Evolutionary conservation across 2,113 vertebrate species (phyloP).

Genomic region (Scatophagus argus): DNA sequence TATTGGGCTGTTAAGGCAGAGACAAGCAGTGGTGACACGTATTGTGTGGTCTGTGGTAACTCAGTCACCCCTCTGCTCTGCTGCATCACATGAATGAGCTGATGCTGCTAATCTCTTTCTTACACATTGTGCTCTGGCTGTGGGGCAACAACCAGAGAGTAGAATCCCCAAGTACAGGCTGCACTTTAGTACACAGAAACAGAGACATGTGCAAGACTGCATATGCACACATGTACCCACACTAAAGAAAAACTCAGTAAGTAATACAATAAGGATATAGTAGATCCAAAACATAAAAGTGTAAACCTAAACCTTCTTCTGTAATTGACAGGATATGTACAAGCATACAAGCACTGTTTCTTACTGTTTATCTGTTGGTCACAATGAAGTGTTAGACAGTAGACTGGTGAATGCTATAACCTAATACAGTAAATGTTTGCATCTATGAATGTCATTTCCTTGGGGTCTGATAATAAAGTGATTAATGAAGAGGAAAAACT

Average conservation of each 20-base stretch:
- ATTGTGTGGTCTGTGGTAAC: slow-evolving; percentile 12
- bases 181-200: slow-evolving; percentile 1
- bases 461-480: slow-evolving; percentile 66
- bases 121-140: slow-evolving; percentile 35
- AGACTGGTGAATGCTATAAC: neutral
- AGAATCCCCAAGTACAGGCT: slow-evolving; percentile 17
- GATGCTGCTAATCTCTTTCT: slow-evolving; percentile 62
- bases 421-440: slow-evolving; percentile 20
- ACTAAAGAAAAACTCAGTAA: neutral
- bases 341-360: neutral
- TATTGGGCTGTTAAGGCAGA: neutral
- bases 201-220: neutral
- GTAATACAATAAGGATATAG: neutral
- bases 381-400: neutral
- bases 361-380: slow-evolving; percentile 11
- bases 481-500: slow-evolving; percentile 79
- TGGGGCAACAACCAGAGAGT: slow-evolving; percentile 33
- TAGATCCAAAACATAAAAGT: neutral
- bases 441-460: slow-evolving; percentile 37
- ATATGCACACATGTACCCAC: neutral
- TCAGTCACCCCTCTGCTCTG: slow-evolving; percentile 31
- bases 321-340: neutral
- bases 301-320: neutral
- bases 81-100: slow-evolving; percentile 53
- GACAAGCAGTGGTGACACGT: slow-evolving; percentile 9